phyloP scores from a whole-genome alignment of 2,113 vertebrate species.

The Macrotis lagotis region DNA sequence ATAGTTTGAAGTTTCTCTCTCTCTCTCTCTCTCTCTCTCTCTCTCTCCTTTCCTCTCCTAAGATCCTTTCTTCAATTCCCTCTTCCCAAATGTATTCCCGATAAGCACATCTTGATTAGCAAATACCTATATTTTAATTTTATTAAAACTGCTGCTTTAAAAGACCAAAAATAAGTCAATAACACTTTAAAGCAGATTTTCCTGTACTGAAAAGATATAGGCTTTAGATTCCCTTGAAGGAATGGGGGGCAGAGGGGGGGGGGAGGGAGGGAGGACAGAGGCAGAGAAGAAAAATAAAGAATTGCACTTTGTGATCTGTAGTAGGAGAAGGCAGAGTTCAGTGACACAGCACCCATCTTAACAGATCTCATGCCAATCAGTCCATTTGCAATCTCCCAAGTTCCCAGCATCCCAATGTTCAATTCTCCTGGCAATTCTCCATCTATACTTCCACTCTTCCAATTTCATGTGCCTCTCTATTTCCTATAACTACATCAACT shows the following conservation, averaged over 20 bases:
- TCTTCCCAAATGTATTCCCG: background rate
- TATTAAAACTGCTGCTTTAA: background rate
- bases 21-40: background rate
- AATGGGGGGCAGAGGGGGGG: background rate
- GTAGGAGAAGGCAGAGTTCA: background rate
- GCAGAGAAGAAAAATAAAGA: background rate
- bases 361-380: background rate
- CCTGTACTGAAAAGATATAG: background rate
- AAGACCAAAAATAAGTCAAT: background rate
- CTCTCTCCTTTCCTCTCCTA: background rate
- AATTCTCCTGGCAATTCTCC: background rate
- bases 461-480: background rate
- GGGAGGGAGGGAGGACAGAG: too few species aligned
- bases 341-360: background rate
- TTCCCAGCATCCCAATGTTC: background rate
- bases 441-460: background rate
- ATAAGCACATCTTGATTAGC: background rate
- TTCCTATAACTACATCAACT: background rate
- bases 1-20: too few species aligned
- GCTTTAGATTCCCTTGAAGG: background rate
- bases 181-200: background rate
- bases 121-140: background rate
- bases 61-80: background rate
- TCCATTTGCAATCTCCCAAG: background rate
- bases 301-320: background rate